These are phyloP conservation scores for Ennomos erosarius DNA, from an alignment of 2,888 invertebrate genomes.

Conservation along the genomic window DNA sequence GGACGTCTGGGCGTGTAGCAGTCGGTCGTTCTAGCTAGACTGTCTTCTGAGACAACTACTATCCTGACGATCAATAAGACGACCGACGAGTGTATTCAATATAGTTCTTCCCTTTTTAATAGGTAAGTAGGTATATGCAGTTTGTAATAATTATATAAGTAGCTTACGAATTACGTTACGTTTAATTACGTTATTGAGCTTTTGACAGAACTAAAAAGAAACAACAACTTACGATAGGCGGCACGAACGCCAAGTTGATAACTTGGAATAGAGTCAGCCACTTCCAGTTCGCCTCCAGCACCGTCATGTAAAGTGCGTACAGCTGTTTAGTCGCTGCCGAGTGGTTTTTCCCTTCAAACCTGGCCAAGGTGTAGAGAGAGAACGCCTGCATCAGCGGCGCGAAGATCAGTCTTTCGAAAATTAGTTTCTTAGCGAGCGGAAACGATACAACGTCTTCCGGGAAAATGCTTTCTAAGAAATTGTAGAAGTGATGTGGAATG, in stretches of 20 bases:
- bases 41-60: too few relatives aligned
- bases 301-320: conserved; percentile 86
- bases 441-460: conserved; percentile 84
- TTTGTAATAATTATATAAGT: too few relatives aligned
- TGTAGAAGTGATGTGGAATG: conserved; percentile 92
- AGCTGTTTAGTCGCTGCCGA: conserved; percentile 87
- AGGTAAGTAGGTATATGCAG: too few relatives aligned
- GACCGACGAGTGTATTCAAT: too few relatives aligned
- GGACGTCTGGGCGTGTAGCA: too few relatives aligned
- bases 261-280: conserved; percentile 91
- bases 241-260: conserved; percentile 90
- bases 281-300: conserved; percentile 90
- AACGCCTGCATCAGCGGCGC: conserved; percentile 90
- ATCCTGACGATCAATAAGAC: too few relatives aligned
- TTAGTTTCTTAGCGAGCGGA: conserved; percentile 85
- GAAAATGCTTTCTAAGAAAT: conserved; percentile 85
- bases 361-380: conserved; percentile 89
- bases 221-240: conserved; percentile 88
- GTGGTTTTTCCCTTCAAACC: conserved; percentile 92
- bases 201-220: conserved; percentile 40
- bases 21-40: too few relatives aligned
- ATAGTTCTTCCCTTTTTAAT: too few relatives aligned
- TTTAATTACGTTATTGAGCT: too few relatives aligned
- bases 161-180: too few relatives aligned
- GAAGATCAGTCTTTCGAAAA: conserved; percentile 90